Percentiles rank a stretch among this genome's conserved stretches.
Conservation (phyloP, 2,888 invertebrate genomes). For the Cepaea hortensis region DNA sequence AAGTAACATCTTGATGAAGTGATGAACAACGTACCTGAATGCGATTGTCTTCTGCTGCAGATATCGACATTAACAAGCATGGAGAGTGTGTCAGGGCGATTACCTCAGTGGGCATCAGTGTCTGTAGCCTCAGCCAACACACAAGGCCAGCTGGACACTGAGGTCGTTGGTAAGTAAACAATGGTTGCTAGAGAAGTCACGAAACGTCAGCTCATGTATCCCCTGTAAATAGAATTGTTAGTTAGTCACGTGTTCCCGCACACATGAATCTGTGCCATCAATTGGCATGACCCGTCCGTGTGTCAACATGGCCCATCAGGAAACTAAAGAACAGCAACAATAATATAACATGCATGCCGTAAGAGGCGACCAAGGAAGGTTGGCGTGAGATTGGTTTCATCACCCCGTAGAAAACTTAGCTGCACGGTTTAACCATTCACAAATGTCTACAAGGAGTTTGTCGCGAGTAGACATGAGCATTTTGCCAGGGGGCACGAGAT, state of each 20-base stretch:
- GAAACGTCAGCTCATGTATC: neutral
- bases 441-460: too few species aligned
- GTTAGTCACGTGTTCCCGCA: neutral
- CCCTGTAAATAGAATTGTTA: neutral
- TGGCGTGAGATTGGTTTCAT: too few species aligned
- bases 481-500: too few species aligned
- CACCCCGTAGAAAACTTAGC: too few species aligned
- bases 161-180: neutral
- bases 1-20: too few species aligned
- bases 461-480: too few species aligned
- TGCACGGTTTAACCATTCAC: too few species aligned
- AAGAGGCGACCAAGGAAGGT: too few species aligned
- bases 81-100: constrained; percentile 11
- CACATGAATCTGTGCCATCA: neutral
- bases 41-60: too few species aligned
- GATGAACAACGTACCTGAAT: too few species aligned
- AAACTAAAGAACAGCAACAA: neutral
- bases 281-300: neutral
- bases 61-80: neutral
- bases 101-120: constrained; percentile 4
- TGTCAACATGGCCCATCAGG: neutral
- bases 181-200: neutral
- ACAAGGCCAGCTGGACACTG: neutral
- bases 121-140: neutral
- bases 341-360: too few species aligned